These are phyloP conservation scores for Helicoverpa assulta DNA, from an alignment of 2,888 invertebrate species.

Conservation along the genomic window DNA sequence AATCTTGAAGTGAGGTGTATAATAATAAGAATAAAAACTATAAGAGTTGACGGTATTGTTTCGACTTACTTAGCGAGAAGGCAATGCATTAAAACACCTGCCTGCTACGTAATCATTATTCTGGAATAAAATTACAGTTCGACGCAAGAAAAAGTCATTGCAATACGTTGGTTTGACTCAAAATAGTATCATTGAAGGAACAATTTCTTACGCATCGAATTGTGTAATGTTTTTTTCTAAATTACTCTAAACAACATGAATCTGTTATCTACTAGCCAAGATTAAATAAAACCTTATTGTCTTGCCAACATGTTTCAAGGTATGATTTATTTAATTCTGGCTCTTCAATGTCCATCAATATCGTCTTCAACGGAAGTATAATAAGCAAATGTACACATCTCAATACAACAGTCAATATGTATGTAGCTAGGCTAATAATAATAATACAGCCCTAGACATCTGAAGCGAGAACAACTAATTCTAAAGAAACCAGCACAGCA, in stretches of 20 bases:
- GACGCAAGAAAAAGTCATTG: constrained; percentile 51
- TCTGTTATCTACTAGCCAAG: constrained; percentile 59
- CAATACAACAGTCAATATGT: constrained; percentile 64
- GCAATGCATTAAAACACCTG: constrained; percentile 47
- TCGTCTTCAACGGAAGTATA: constrained; percentile 62
- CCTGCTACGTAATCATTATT: constrained; percentile 51
- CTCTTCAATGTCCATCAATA: constrained; percentile 60
- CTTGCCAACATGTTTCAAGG: constrained; percentile 61
- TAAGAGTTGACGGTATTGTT: constrained; percentile 39
- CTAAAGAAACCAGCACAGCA: constrained; percentile 82
- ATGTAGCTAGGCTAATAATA: constrained; percentile 71
- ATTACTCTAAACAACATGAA: constrained; percentile 58
- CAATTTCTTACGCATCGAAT: constrained; percentile 54
- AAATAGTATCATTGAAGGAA: constrained; percentile 5
- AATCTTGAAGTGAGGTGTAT: constrained; percentile 28
- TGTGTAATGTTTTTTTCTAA: constrained; percentile 48
- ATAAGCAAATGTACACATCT: constrained; percentile 67
- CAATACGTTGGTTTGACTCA: neutral
- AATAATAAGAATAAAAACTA: constrained; percentile 21
- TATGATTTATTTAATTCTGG: constrained; percentile 67
- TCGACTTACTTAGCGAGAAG: constrained; percentile 51
- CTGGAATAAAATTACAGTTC: constrained; percentile 51
- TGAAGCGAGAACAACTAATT: constrained; percentile 78
- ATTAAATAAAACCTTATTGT: constrained; percentile 64
- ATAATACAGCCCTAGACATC: constrained; percentile 76